A percentile compares a stretch with the other conserved stretches of the same genome.
phyloP scores from a whole-genome alignment of 2,797 vertebrate genomes.

The Astyanax mexicanus region DNA sequence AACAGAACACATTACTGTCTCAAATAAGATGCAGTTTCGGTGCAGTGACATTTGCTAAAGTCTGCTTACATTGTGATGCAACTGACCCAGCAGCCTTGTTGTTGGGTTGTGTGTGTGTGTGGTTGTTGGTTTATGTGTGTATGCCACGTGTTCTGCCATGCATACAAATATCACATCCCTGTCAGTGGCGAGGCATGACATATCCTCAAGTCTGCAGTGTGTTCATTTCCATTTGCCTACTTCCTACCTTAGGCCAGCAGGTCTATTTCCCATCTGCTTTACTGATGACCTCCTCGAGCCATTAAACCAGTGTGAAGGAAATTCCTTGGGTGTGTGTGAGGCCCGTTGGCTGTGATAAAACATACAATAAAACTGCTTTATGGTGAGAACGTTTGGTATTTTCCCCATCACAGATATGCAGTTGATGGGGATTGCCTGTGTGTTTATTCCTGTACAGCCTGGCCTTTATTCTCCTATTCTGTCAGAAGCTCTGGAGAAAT shows the following conservation, averaged over 20 bases:
- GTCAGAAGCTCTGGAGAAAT: conserved; percentile 51
- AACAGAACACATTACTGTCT: no score
- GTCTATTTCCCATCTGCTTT: conserved; percentile 44
- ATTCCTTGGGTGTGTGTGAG: conserved; percentile 47
- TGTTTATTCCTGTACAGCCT: conserved; percentile 15
- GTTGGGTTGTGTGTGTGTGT: no score
- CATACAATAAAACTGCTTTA: conserved; percentile 57
- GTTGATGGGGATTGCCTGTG: conserved; percentile 4
- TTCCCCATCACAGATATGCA: conserved; percentile 20
- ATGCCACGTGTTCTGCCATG: background rate
- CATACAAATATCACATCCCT: background rate
- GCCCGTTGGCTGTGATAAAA: conserved; percentile 50
- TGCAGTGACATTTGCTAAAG: background rate
- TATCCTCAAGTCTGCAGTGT: background rate
- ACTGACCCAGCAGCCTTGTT: no score
- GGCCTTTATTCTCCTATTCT: conserved; percentile 32
- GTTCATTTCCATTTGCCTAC: conserved; percentile 2
- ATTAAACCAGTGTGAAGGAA: conserved; percentile 54
- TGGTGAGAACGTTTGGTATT: conserved; percentile 41
- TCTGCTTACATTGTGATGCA: background rate
- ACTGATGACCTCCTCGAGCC: conserved; percentile 38
- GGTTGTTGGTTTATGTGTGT: background rate
- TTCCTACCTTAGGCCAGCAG: conserved; percentile 11
- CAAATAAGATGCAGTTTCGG: no score
- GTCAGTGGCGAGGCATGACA: background rate